A percentile compares a stretch with the other conserved stretches of the same genome.
These are phyloP conservation scores for Mythimna pallens DNA, from an alignment of 2,888 invertebrate species.

Conservation along the genomic window DNA sequence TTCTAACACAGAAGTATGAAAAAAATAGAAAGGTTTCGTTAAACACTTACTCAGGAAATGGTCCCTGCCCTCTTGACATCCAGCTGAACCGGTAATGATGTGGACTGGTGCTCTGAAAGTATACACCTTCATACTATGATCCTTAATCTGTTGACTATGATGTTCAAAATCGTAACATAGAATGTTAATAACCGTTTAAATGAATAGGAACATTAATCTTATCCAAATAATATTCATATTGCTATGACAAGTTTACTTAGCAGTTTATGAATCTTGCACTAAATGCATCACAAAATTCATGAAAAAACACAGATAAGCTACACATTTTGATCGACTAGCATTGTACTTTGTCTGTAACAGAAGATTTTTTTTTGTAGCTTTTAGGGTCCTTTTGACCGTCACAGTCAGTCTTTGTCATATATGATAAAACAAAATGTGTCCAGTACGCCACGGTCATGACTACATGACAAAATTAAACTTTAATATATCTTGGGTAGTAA, in stretches of 20 bases:
- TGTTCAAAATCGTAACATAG: not conserved
- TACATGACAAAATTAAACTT: too few relatives aligned
- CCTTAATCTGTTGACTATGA: not conserved
- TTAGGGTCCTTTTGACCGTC: too few relatives aligned
- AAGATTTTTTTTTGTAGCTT: too few relatives aligned
- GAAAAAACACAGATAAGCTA: not conserved
- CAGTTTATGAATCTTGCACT: not conserved
- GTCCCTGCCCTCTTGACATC: constrained; percentile 93
- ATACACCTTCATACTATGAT: not conserved
- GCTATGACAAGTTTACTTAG: not conserved
- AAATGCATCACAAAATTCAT: not conserved
- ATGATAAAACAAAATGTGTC: too few relatives aligned
- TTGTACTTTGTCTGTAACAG: not conserved
- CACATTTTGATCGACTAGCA: not conserved
- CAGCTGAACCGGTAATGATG: constrained; percentile 90
- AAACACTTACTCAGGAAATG: constrained; percentile 90
- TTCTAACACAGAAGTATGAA: too few relatives aligned
- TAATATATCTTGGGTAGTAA: too few relatives aligned
- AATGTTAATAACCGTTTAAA: not conserved
- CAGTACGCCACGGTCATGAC: too few relatives aligned
- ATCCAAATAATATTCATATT: not conserved
- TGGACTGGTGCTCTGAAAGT: constrained; percentile 96
- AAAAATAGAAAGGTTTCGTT: not conserved
- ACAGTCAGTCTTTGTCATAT: too few relatives aligned
- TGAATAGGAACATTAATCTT: not conserved